Evolutionary conservation across 2,797 vertebrate genomes (phyloP).

Genomic region (Trichosurus vulpecula): DNA sequence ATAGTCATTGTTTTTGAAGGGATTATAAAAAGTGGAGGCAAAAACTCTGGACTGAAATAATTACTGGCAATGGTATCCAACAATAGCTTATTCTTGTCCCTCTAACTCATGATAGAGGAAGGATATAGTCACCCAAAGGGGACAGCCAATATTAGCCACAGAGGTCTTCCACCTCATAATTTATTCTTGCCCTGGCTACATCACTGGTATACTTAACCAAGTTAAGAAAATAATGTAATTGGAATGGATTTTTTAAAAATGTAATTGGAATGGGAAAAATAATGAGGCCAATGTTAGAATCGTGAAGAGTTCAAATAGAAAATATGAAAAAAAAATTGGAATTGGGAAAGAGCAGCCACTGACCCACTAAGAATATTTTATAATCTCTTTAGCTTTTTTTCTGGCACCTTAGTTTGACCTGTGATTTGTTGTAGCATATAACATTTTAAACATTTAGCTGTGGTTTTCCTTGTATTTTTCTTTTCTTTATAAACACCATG

Average conservation of each 20-base stretch:
- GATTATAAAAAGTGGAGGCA: not conserved
- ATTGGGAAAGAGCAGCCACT: not conserved
- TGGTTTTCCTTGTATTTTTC: not conserved
- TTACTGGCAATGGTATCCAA: not conserved
- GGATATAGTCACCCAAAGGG: not conserved
- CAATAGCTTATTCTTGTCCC: not conserved
- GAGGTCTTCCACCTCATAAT: not conserved
- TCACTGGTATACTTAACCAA: not conserved
- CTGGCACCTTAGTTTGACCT: not conserved
- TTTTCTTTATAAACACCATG: not conserved
- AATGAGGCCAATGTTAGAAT: not conserved
- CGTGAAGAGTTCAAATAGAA: not conserved
- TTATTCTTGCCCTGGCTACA: not conserved
- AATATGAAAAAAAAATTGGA: not conserved
- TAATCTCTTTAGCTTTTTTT: not conserved
- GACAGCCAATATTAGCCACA: not conserved
- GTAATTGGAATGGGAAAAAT: not conserved
- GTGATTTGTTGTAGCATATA: not conserved
- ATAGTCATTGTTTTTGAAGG: not conserved
- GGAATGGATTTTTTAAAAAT: no score
- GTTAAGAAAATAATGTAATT: not conserved
- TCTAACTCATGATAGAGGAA: not conserved
- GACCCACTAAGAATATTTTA: not conserved
- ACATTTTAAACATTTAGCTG: not conserved
- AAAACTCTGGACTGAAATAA: not conserved